Evolutionary conservation across 2,113 vertebrate species (phyloP).

Genomic region (Macrotis lagotis): DNA sequence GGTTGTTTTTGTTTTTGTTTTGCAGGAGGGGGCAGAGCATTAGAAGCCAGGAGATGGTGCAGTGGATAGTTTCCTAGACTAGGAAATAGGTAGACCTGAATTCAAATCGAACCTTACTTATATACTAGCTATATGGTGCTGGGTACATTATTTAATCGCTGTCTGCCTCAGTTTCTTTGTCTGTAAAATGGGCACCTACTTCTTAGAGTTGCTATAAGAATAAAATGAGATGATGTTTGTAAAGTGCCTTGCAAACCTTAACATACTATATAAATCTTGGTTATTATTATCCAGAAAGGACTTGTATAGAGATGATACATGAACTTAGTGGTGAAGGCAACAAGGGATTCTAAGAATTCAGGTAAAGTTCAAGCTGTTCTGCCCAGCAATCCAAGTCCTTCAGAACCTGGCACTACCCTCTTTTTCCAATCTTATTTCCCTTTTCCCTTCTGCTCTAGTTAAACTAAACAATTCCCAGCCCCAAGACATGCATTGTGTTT

Average conservation of each 20-base stretch:
- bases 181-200: neutral
- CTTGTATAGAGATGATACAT: neutral
- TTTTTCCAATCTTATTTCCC: neutral
- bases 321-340: neutral
- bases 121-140: neutral
- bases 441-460: neutral
- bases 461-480: neutral
- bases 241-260: neutral
- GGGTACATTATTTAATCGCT: too few relatives aligned
- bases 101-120: neutral
- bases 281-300: neutral
- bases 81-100: neutral
- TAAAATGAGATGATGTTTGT: neutral
- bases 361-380: neutral
- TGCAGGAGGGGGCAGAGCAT: too few relatives aligned
- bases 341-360: neutral
- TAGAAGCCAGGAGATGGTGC: neutral
- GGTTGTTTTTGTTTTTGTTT: too few relatives aligned
- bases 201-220: neutral
- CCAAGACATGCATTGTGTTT: too few relatives aligned
- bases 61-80: neutral
- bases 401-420: neutral
- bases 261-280: neutral
- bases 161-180: neutral
- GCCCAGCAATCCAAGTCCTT: neutral